Conservation (phyloP, 2,113 vertebrate genomes). For the Pluvianellus socialis region DNA sequence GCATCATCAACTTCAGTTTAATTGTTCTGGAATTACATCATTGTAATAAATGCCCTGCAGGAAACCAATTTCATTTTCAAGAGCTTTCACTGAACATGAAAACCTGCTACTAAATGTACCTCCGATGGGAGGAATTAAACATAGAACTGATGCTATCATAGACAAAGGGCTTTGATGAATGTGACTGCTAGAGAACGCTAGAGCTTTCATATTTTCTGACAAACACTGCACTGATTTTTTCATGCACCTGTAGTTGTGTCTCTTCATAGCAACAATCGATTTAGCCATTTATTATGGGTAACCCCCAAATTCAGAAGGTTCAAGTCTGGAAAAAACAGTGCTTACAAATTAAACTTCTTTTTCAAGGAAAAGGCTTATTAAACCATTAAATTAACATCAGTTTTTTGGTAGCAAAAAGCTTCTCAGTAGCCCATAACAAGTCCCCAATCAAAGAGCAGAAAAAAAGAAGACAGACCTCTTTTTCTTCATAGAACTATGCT, state of each 20-base stretch:
- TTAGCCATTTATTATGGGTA: neutral
- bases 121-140: neutral
- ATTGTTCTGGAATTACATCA: conserved; percentile 8
- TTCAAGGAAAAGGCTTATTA: neutral
- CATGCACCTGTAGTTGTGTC: neutral
- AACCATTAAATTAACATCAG: neutral
- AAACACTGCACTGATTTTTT: neutral
- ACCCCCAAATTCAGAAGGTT: neutral
- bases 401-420: neutral
- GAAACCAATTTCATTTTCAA: conserved; percentile 28
- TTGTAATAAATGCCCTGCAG: neutral
- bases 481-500: neutral
- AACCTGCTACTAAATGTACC: neutral
- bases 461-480: neutral
- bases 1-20: neutral
- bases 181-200: neutral
- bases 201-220: neutral
- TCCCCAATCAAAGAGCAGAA: neutral
- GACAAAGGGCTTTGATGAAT: conserved; percentile 40
- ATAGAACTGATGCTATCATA: neutral
- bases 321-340: neutral
- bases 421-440: neutral
- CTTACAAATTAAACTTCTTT: neutral
- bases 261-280: neutral
- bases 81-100: conserved; percentile 12